phyloP scores from a whole-genome alignment of 2,113 vertebrate genomes.

The Thomomys bottae region DNA sequence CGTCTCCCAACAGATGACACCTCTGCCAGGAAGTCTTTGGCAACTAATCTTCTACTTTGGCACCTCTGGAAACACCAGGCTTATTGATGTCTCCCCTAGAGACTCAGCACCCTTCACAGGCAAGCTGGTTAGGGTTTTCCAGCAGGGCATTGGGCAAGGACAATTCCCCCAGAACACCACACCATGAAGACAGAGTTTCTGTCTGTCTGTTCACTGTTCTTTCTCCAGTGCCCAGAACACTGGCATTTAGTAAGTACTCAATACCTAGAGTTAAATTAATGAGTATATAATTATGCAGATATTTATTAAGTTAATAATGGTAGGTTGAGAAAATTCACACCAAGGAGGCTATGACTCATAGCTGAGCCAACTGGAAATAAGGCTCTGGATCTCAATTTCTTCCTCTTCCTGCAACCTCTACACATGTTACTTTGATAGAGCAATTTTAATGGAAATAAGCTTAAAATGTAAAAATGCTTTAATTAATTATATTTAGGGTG shows the following conservation, averaged over 20 bases:
- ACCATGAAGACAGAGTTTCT: fast-evolving
- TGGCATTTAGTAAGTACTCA: neutral
- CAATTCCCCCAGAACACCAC: neutral
- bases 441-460: conserved; percentile 38
- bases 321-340: neutral
- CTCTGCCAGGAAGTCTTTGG: neutral
- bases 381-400: neutral
- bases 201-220: neutral
- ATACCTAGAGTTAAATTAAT: neutral
- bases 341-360: neutral
- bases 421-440: neutral
- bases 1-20: neutral
- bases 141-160: neutral
- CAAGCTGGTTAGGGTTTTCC: neutral
- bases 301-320: neutral
- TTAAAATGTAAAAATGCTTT: conserved; percentile 12
- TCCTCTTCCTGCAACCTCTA: conserved; percentile 6
- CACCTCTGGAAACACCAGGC: neutral
- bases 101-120: neutral
- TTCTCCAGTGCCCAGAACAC: neutral
- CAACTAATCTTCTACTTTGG: neutral
- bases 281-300: neutral
- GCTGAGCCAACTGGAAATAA: conserved; percentile 5
- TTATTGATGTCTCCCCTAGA: neutral
- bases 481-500: conserved; percentile 53